phyloP scores from a whole-genome alignment of 2,113 vertebrate genomes.

The Aptenodytes forsteri region DNA sequence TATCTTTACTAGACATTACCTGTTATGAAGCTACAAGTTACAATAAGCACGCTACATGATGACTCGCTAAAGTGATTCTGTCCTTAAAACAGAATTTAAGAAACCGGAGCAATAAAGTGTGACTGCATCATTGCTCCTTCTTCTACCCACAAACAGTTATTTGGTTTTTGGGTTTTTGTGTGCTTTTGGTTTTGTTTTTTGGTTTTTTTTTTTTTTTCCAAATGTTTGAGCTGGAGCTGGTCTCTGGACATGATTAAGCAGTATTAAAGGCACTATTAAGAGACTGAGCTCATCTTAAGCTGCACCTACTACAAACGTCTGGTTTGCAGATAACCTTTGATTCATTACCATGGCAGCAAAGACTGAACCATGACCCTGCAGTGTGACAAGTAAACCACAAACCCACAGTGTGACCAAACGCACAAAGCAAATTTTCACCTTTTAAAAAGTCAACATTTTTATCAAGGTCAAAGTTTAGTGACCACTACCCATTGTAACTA shows the following conservation, averaged over 20 bases:
- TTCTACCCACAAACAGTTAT: neutral
- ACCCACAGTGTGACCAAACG: neutral
- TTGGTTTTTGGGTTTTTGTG: neutral
- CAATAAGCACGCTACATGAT: neutral
- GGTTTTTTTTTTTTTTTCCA: neutral
- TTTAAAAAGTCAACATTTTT: neutral
- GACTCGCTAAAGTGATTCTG: neutral
- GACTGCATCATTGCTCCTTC: neutral
- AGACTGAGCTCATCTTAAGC: neutral
- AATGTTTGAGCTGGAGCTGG: neutral
- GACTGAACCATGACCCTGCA: neutral
- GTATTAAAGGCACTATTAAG: neutral
- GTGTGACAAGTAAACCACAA: neutral
- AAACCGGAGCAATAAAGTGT: neutral
- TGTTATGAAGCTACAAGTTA: neutral
- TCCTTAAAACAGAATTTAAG: neutral
- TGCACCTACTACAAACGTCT: neutral
- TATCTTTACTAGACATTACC: neutral
- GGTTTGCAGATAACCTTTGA: neutral
- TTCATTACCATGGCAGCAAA: neutral
- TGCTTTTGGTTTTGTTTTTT: neutral
- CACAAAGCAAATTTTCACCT: neutral
- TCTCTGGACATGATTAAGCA: neutral
- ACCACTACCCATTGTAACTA: neutral
- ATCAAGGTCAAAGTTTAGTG: neutral